Evolutionary conservation across 2,113 vertebrate species (phyloP).

Genomic region (Syrmaticus mikado): DNA sequence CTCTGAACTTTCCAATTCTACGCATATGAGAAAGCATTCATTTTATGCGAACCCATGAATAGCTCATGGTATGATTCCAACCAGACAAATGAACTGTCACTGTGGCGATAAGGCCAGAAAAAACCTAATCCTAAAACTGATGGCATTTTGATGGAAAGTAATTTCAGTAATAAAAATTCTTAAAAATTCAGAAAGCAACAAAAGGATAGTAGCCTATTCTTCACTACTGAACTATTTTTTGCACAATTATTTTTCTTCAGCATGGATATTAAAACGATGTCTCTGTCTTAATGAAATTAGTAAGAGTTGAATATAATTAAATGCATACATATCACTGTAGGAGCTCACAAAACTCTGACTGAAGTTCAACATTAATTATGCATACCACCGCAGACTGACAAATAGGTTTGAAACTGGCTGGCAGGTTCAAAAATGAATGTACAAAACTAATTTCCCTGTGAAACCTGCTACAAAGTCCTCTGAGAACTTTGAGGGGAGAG

Average conservation of each 20-base stretch:
- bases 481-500: not conserved
- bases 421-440: not conserved
- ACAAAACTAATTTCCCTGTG: not conserved
- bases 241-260: not conserved
- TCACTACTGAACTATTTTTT: not conserved
- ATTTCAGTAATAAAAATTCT: not conserved
- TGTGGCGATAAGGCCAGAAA: not conserved
- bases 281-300: not conserved
- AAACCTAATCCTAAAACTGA: rapidly evolving
- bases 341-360: not conserved
- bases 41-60: not conserved
- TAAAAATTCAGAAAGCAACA: not conserved
- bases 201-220: not conserved
- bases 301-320: not conserved
- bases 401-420: not conserved
- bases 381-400: not conserved
- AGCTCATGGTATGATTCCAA: not conserved
- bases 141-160: not conserved
- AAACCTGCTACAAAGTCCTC: not conserved
- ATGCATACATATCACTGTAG: not conserved
- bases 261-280: not conserved
- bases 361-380: not conserved
- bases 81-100: not conserved
- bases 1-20: not conserved
- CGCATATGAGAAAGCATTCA: not conserved